Percentiles rank a stretch among this genome's conserved stretches.
phyloP scores from a whole-genome alignment of 2,797 vertebrate genomes.

The Melanotaenia trifasciata region DNA sequence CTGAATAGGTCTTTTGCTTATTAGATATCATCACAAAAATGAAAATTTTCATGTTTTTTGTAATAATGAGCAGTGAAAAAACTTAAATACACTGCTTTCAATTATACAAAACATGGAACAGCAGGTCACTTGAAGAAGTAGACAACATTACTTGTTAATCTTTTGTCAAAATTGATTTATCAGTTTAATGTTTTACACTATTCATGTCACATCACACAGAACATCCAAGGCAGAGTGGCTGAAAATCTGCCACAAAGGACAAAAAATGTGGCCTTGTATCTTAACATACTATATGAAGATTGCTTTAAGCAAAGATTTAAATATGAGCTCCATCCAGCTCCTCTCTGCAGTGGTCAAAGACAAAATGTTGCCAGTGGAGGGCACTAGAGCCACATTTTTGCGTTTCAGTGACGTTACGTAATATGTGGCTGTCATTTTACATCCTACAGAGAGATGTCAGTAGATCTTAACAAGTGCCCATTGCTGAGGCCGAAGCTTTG shows the following conservation, averaged over 20 bases:
- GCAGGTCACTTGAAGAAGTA: background rate
- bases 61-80: too few relatives aligned
- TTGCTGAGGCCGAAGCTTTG: slow-evolving; percentile 10
- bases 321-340: slow-evolving; percentile 35
- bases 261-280: slow-evolving; percentile 9
- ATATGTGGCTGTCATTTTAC: slow-evolving; percentile 23
- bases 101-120: background rate
- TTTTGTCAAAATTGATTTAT: background rate
- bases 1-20: background rate
- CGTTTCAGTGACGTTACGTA: slow-evolving; percentile 35
- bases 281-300: slow-evolving; percentile 32
- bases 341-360: background rate
- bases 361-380: slow-evolving; percentile 45
- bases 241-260: slow-evolving; percentile 16
- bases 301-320: slow-evolving; percentile 28
- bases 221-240: background rate
- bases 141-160: background rate
- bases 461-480: slow-evolving; percentile 13
- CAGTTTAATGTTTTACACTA: background rate
- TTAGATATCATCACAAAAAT: too few relatives aligned
- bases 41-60: too few relatives aligned
- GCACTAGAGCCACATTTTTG: slow-evolving; percentile 10
- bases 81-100: too few relatives aligned
- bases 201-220: background rate
- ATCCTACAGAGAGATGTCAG: slow-evolving; percentile 63